Evolutionary conservation across 1,140 invertebrate genomes (phyloP), one percentile per base, ranked within the genome.

Genomic region (Panagrolaimus sp.): DNA sequence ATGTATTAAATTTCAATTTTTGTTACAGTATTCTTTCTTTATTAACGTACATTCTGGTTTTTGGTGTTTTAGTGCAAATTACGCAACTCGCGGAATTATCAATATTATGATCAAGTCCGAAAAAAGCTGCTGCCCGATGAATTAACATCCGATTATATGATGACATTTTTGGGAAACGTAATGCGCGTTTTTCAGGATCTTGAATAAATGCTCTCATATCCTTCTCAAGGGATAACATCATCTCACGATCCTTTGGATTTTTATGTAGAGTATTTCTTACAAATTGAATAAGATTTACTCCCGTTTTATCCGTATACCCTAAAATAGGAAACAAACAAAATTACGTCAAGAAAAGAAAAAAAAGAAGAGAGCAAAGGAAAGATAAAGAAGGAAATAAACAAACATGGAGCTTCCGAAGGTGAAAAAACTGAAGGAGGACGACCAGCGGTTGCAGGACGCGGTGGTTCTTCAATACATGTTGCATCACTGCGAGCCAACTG

Each of bases 81-180:
- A 71, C 65, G 28, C 21, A 17, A 38, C 17, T 48, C 1, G 68
- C 69, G 44, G 21, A 28, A 15, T 71, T 69, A 21, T 32, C 28
- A 14, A 71, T 44, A 46, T 71, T 71, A 65, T 71, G 69, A 44
- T 71, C 69, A 17, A 71, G 24, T 17, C 65, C 65, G 21, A 71
- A 71, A 28, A 26, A 71, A 17, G 69, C 69, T 12, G 69, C 64
- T 7, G 70, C 69, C 4, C 69, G 63, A 63, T 71, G 69, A 45
- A 71, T 52, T 17, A 71, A 12, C 69, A 71, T 71, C 15, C 69
- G 28, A n/a, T 71, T 63, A 46, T 71, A 71, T 8, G 65, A 69
- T 14, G 63, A 64, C 15, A 43, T 64, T 12, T 9, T n/a, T 43
- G 15, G 17, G 10, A 64, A 64, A n/a, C 28, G 17, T 17, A 64